phyloP scores from a whole-genome alignment of 1,140 invertebrate genomes.

The Drosophila ohnishii region DNA sequence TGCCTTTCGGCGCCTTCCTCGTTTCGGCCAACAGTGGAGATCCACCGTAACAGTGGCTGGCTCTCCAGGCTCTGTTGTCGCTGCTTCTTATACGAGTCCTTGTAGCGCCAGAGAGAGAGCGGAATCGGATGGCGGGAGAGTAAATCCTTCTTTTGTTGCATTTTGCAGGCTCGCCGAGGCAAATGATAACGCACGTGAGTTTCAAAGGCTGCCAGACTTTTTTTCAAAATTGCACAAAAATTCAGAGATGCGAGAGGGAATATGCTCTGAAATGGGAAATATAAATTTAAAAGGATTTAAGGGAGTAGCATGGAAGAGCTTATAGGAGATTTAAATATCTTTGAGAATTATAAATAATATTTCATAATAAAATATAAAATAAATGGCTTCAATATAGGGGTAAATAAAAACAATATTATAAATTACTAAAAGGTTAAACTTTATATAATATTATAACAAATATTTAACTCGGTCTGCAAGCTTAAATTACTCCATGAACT shows the following conservation, averaged over 20 bases:
- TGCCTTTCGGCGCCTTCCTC: constrained; percentile 16
- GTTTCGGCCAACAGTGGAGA: constrained; percentile 28
- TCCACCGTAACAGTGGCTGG: constrained; percentile 44
- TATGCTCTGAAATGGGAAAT: not conserved
- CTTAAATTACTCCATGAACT: not conserved
- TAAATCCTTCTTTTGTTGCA: constrained; percentile 55
- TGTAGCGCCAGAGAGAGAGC: constrained; percentile 19
- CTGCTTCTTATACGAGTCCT: constrained; percentile 46
- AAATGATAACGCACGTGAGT: constrained; percentile 55
- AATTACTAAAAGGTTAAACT: not conserved
- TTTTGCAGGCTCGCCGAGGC: constrained; percentile 36
- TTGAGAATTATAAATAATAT: no score
- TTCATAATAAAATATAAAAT: no score
- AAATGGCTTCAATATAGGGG: not conserved
- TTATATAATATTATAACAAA: not conserved
- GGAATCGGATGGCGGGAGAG: constrained; percentile 17
- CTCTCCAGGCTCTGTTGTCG: constrained; percentile 23
- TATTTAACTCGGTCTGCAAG: not conserved
- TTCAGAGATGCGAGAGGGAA: not conserved
- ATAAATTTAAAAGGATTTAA: not conserved
- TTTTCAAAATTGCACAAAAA: not conserved
- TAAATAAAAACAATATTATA: not conserved
- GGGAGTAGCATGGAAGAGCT: no score
- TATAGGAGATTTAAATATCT: no score
- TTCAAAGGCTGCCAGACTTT: constrained; percentile 41